Evolutionary conservation across 1,140 invertebrate species (phyloP), one percentile per base, ranked within the genome.

Genomic region (Neodiprion lecontei): DNA sequence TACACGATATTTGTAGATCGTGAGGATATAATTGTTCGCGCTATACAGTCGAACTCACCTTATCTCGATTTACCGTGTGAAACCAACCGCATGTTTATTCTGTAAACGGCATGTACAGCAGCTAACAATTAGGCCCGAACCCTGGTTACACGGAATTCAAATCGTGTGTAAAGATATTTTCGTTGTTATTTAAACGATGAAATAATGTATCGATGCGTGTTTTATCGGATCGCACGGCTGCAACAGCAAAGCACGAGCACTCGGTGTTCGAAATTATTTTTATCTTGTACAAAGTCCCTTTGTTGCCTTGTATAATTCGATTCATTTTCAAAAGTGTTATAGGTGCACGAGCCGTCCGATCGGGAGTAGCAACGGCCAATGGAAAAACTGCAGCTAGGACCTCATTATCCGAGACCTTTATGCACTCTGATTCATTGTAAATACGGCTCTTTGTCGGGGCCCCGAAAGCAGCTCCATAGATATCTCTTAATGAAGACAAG

Each of bases 401-500:
- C 28, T 61, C n/a, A 61, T 61, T 61, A 61, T 17, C 5, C 53
- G 53, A 61, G n/a, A 61, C 53, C 53, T 61, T 61, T 61, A 61
- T 61, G 11, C 53, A 61, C 53, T 61, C 53, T 61, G 53, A 61
- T 61, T 61, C 53, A 61, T 61, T 61, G 53, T 61, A 14, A 61
- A 61, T 61, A 61, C 53, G 11, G 53, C 53, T 61, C 53, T 61
- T 61, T 61, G 53, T 61, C 53, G 53, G 53, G 53, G 28, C n/a
- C n/a, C 53, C 9, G 4, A 61, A 61, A 61, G 11, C 11, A 61
- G 11, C 53, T 12, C n/a, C 53, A 61, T 61, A 61, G 53, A 61
- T 61, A 61, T 61, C 53, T 61, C n/a, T 61, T 61, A 61, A 61
- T 61, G 53, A 61, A 61, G 53, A 61, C 53, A 61, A 61, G 53